phyloP scores from a whole-genome alignment of 35 echinoderm and acorn worm genomes.

The Ophiothrix spiculata region DNA sequence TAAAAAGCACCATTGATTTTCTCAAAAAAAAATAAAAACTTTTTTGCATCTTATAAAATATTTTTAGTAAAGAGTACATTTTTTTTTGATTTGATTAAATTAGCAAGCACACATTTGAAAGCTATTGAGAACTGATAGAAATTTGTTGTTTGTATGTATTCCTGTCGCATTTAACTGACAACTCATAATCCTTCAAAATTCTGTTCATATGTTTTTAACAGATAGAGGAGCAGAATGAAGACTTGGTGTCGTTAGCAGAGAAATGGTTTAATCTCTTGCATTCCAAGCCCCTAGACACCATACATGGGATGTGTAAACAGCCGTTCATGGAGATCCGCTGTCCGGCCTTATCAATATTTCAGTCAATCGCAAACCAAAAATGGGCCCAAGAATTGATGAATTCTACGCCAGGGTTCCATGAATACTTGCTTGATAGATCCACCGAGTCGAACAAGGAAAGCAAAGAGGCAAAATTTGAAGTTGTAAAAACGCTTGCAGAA shows the following conservation, averaged over 20 bases:
- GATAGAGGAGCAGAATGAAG: constrained; percentile 69
- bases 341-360: constrained; percentile 50
- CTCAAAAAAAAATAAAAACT: neutral
- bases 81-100: neutral
- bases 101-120: neutral
- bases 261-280: constrained; percentile 60
- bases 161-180: neutral
- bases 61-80: no score
- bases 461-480: constrained; percentile 71
- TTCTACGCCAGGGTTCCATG: constrained; percentile 60
- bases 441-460: constrained; percentile 73
- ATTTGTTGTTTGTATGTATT: neutral
- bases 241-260: constrained; percentile 55
- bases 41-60: neutral
- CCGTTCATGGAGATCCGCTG: constrained; percentile 78
- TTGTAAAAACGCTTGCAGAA: constrained; percentile 66
- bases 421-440: constrained; percentile 73
- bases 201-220: constrained; percentile 22
- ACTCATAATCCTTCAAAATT: neutral
- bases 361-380: constrained; percentile 50
- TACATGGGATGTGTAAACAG: constrained; percentile 72
- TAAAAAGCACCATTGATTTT: neutral
- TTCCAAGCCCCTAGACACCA: constrained; percentile 48
- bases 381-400: constrained; percentile 60
- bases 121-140: neutral